A percentile compares a stretch with the other conserved stretches of the same genome.
phyloP scores from a whole-genome alignment of 2,797 vertebrate species.

The Linurgus olivaceus region DNA sequence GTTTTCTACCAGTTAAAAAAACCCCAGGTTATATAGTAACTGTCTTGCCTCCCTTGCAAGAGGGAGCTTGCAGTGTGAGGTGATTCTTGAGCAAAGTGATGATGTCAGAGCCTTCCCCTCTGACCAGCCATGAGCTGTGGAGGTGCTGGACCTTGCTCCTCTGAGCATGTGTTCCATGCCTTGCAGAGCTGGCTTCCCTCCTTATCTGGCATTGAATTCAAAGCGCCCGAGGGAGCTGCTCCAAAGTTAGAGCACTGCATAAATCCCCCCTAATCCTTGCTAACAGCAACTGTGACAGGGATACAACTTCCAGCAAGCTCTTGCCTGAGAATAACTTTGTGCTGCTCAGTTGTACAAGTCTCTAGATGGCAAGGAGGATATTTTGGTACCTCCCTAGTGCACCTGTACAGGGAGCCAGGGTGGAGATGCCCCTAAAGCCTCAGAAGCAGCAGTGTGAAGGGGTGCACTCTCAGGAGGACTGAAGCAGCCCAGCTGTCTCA shows the following conservation, averaged over 20 bases:
- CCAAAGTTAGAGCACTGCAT: background rate
- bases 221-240: background rate
- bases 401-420: background rate
- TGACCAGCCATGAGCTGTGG: accelerated
- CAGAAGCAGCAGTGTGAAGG: background rate
- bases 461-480: background rate
- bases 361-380: background rate
- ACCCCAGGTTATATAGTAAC: background rate
- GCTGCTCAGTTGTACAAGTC: background rate
- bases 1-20: background rate
- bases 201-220: background rate
- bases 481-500: background rate
- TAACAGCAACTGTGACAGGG: background rate
- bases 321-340: background rate
- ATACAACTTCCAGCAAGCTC: background rate
- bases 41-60: background rate
- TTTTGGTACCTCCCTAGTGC: background rate
- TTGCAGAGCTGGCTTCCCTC: background rate
- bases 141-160: background rate
- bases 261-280: background rate
- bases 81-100: background rate
- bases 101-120: background rate
- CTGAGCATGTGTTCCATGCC: background rate
- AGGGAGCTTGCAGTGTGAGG: background rate
- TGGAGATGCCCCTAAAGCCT: background rate